Percentiles rank a stretch among this genome's conserved stretches.
Conservation (phyloP, 2,797 vertebrate genomes). For the Cephalopachus bancanus region DNA sequence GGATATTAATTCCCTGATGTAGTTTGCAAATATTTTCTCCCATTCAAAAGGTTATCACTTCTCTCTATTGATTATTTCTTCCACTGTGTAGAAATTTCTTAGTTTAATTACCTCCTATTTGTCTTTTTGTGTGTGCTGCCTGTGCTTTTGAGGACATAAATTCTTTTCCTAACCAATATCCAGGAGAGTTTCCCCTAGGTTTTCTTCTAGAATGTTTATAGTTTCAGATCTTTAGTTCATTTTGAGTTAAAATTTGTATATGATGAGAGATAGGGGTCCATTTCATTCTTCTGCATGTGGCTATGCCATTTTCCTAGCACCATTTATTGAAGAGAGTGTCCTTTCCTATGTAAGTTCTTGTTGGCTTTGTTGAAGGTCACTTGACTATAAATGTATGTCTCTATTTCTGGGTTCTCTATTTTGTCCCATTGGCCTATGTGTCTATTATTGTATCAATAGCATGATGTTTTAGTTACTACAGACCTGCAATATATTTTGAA, state of each 20-base stretch:
- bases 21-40: not conserved
- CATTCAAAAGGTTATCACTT: not conserved
- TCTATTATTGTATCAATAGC: not conserved
- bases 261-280: not conserved
- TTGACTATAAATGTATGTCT: not conserved
- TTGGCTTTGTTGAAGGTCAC: not conserved
- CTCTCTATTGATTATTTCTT: not conserved
- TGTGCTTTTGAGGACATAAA: not conserved
- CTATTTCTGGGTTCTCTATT: not conserved
- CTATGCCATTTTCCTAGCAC: not conserved
- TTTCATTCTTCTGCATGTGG: not conserved
- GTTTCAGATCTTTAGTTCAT: not conserved
- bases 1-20: not conserved
- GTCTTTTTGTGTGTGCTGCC: not conserved
- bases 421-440: not conserved
- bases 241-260: not conserved
- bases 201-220: not conserved
- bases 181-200: not conserved
- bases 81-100: not conserved
- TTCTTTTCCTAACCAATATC: not conserved
- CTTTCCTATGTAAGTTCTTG: not conserved
- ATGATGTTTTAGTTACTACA: not conserved
- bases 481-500: not conserved
- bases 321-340: not conserved
- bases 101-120: not conserved